These are phyloP conservation scores for Neolamprologus sp. DNA, from an alignment of 2,113 vertebrate species.

Conservation along the genomic window DNA sequence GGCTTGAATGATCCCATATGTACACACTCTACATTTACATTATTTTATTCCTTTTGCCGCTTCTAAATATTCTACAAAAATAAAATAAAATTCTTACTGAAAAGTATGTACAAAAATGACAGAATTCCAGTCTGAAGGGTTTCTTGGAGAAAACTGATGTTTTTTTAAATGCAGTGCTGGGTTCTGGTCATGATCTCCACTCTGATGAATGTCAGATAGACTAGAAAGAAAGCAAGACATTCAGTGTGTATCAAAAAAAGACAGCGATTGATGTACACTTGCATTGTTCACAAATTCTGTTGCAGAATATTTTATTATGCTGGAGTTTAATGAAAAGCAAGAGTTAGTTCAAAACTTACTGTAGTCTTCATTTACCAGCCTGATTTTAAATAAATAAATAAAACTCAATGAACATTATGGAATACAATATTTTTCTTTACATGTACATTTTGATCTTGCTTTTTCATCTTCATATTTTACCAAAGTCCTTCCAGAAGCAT, in stretches of 20 bases:
- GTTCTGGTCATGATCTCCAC: neutral
- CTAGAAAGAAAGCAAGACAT: neutral
- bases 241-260: neutral
- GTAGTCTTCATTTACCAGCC: neutral
- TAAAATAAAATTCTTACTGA: neutral
- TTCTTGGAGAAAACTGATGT: neutral
- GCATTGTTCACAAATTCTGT: neutral
- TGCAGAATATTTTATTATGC: neutral
- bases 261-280: neutral
- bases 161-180: neutral
- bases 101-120: neutral
- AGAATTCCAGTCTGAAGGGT: neutral
- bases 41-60: neutral
- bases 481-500: neutral
- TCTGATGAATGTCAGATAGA: neutral
- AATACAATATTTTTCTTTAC: neutral
- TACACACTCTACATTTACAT: neutral
- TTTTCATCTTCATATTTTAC: neutral
- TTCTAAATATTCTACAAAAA: neutral
- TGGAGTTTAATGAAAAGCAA: neutral
- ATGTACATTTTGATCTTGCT: neutral
- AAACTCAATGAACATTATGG: neutral
- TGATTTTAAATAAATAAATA: neutral
- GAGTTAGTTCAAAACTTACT: neutral
- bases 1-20: neutral